Conservation (phyloP, 2,797 vertebrate genomes). For the Sebastes alutus region DNA sequence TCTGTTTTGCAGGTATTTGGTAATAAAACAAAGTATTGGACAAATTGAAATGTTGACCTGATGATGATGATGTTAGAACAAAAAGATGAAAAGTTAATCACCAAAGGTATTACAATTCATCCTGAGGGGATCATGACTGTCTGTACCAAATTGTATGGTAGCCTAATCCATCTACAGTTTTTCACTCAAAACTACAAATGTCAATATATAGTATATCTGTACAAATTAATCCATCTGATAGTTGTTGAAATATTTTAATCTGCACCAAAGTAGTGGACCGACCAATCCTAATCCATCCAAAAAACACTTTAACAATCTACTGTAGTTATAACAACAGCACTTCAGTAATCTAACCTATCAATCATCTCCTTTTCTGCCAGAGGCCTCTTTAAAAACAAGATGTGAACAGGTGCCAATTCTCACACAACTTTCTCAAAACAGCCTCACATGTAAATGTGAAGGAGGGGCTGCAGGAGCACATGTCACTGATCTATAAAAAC, state of each 20-base stretch:
- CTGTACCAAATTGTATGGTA: not conserved
- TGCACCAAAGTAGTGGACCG: no score
- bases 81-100: not conserved
- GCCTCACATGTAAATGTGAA: not conserved
- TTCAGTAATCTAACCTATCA: not conserved
- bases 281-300: not conserved
- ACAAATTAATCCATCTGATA: not conserved
- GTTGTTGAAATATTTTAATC: not conserved
- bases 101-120: not conserved
- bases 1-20: not conserved
- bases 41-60: not conserved
- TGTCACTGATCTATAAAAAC: slow-evolving; percentile 34
- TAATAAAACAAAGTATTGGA: not conserved
- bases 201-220: no score
- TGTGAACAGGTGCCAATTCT: slow-evolving; percentile 46
- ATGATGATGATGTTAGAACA: not conserved
- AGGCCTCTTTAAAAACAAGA: slow-evolving; percentile 28
- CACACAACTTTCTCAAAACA: slow-evolving; percentile 23
- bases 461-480: not conserved
- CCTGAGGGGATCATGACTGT: no score
- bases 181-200: not conserved
- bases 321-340: not conserved
- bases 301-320: not conserved
- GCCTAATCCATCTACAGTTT: not conserved
- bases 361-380: not conserved